Base-by-base conservation (phyloP, 1,140 invertebrate species). In the Philotrypesis tridentata region DNA sequence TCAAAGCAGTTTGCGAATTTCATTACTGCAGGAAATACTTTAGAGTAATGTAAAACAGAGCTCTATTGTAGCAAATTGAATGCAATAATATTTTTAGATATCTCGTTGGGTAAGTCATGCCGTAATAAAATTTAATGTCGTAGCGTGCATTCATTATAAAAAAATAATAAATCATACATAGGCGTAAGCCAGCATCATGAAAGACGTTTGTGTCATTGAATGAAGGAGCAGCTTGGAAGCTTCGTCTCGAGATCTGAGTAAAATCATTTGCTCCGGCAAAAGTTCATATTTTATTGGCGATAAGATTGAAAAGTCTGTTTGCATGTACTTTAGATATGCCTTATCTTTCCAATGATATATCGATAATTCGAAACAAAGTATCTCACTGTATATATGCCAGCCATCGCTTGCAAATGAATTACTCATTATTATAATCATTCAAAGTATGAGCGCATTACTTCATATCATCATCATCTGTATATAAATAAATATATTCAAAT, bases 281-380 rank as follows among this genome's bases (percentile, higher is more conserved):
- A 72, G 74, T 70, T 73, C 71, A 79, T 75, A 31, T 67, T 83
- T 48, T 70, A 73, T 79, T 74, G 60, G 70, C 23, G 82, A 83
- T 83, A 83, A 79, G 82, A 82, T 82, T 83, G 70, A 68, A 17
- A 74, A 73, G 40, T 73, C 61, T 67, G 76, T 78, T 55, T 74
- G 72, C 76, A 77, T 75, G 29, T 79, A 61, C 48, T 83, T 79
- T 48, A 83, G 76, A 83, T 83, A 79, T 0, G 4, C 23, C 23
- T 78, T 82, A 82, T 82, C 74, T 23, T 25, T 40, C 25, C 48
- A 70, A 63, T 82, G 68, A 63, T 82, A n/a, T 55, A 78, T 65
- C 12, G 23, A 73, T 21, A 55, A 82, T 78, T 72, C 27, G 67
- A 73, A 77, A 78, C 75, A 82, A 82, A 82, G 80, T 82, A 82